Base-by-base conservation (phyloP, 1,140 invertebrate genomes). In the Carcinoscorpius rotundicauda region DNA sequence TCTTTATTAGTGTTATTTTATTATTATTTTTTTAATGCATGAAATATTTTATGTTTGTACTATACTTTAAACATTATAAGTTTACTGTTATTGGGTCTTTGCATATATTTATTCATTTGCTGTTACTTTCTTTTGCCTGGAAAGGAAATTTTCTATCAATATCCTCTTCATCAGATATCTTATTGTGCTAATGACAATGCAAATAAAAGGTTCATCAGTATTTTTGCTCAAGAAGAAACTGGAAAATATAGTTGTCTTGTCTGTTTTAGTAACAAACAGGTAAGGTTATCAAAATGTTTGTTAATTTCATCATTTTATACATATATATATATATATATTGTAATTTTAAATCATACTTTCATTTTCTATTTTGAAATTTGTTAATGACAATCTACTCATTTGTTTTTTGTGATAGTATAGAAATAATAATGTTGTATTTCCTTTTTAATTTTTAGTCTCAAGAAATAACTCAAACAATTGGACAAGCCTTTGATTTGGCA, bases 131-230 rank as follows among this genome's bases (percentile, higher is more conserved):
- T 29, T 29, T 29, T 29, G 29, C 29, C 29, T 29, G 29, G 2
- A 29, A 29, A 85, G 84, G 78, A 81, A 73, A 92, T 96, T 59
- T 80, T 93, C 73, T 88, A 96, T 77, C 93, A 97, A 76, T 97
- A 96, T 77, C 93, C 94, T 1, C 78, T 98, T 10, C 93, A 98
- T 77, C 84, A 92, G 76, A 97, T 98, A 78, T 97, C 93, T 0
- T 98, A 97, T 78, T 97, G 95, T 80, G 93, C 95, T 5, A 94
- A 97, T 76, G 95, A 98, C 76, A 97, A 97, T 77, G 91, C 92
- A 56, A 93, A 96, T 64, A 97, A 97, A 75, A 91, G 91, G 71
- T 97, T 96, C 79, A 97, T 98, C 78, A 89, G 87, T 73, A 97
- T 98, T 76, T 96, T 98, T 71, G 93, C 93, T 51, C 97, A 97